Conservation (phyloP, 1,140 invertebrate species). For the Propsilocerus akamusi region DNA sequence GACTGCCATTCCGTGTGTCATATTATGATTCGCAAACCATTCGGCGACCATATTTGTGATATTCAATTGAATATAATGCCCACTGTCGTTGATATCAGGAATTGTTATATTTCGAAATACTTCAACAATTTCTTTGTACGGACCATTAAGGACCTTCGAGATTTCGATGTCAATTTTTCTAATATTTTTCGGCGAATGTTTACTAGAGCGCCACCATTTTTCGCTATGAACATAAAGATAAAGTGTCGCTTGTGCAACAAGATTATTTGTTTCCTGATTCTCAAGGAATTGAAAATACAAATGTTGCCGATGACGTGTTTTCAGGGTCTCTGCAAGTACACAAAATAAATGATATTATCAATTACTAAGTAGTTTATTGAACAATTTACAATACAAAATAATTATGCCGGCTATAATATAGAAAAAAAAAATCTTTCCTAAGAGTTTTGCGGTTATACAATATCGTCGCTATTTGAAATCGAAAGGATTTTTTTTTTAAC, state of each 20-base stretch:
- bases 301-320: background rate
- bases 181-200: background rate
- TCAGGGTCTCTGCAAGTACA: background rate
- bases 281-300: background rate
- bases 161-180: background rate
- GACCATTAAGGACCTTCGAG: background rate
- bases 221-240: background rate
- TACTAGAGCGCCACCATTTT: background rate
- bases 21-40: constrained; percentile 50
- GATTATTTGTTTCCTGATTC: background rate
- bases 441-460: too few relatives aligned
- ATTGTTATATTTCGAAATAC: background rate
- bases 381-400: too few relatives aligned
- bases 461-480: too few relatives aligned
- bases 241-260: background rate
- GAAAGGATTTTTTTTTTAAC: too few relatives aligned
- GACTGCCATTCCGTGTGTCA: constrained; percentile 53
- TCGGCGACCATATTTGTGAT: constrained; percentile 53
- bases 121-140: background rate
- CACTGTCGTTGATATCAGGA: constrained; percentile 24
- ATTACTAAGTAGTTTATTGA: too few relatives aligned
- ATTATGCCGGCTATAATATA: too few relatives aligned
- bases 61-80: constrained; percentile 54
- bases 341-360: too few relatives aligned
- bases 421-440: too few relatives aligned